Evolutionary conservation across 2,888 invertebrate genomes (phyloP).

Genomic region (Thecocarcelia acutangulata): DNA sequence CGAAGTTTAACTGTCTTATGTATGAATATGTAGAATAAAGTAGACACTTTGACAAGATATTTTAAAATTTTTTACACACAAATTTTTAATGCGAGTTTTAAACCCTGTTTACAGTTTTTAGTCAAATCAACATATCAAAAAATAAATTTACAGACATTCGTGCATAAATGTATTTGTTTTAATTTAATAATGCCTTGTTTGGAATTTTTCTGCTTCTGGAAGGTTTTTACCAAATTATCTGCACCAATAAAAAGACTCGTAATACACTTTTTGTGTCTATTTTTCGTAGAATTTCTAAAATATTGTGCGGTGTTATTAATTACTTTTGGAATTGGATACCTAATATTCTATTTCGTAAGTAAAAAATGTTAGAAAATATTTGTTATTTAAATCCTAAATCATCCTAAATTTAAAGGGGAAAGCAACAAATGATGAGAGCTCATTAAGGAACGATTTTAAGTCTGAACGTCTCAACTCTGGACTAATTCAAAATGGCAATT

Average conservation of each 20-base stretch:
- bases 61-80: no score
- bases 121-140: background rate
- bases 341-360: slow-evolving; percentile 54
- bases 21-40: no score
- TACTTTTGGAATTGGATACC: slow-evolving; percentile 27
- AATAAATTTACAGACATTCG: background rate
- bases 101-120: background rate
- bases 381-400: background rate
- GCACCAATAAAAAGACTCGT: background rate
- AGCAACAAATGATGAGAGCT: background rate
- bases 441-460: background rate
- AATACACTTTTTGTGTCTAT: background rate
- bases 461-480: slow-evolving; percentile 34
- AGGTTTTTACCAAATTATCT: background rate
- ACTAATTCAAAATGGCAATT: slow-evolving; percentile 45
- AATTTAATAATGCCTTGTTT: slow-evolving; percentile 13
- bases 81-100: no score
- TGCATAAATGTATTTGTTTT: background rate
- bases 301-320: slow-evolving; percentile 35
- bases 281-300: slow-evolving; percentile 36
- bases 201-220: background rate
- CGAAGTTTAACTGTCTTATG: no score
- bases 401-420: slow-evolving; percentile 10
- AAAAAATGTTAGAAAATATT: background rate
- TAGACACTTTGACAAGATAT: no score